These are phyloP conservation scores for Enchytraeus crypticus DNA, from an alignment of 2,888 invertebrate species.

Conservation along the genomic window DNA sequence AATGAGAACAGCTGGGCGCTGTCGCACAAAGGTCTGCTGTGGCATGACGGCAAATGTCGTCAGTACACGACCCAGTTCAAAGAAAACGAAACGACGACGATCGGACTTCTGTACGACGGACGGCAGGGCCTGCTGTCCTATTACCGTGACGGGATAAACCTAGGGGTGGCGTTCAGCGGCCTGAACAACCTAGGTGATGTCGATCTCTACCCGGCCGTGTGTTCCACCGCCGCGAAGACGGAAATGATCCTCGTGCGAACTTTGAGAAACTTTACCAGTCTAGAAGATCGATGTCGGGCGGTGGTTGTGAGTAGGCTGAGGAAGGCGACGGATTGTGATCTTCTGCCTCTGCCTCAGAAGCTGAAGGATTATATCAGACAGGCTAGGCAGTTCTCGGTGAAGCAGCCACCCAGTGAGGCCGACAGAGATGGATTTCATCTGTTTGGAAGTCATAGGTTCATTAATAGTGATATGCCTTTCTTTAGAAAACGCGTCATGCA, in stretches of 20 bases:
- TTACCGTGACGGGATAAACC: conserved; percentile 61
- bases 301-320: conserved; percentile 55
- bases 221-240: conserved; percentile 67
- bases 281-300: conserved; percentile 57
- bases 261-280: conserved; percentile 58
- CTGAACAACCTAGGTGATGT: conserved; percentile 52
- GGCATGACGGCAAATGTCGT: conserved; percentile 60
- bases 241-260: conserved; percentile 60
- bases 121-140: conserved; percentile 62
- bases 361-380: conserved; percentile 57
- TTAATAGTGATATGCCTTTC: no score
- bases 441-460: no score
- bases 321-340: conserved; percentile 53
- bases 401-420: neutral
- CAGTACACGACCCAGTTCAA: conserved; percentile 62
- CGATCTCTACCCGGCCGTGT: conserved; percentile 61
- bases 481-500: no score
- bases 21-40: conserved; percentile 63
- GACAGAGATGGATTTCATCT: neutral
- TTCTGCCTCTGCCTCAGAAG: conserved; percentile 56
- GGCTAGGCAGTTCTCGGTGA: conserved; percentile 2
- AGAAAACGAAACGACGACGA: conserved; percentile 61
- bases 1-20: conserved; percentile 63
- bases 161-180: conserved; percentile 64
- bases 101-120: conserved; percentile 61